Percentiles rank a stretch among this genome's conserved stretches.
Conservation (phyloP, 2,113 vertebrate genomes). For the Romanogobio albipinnatus region DNA sequence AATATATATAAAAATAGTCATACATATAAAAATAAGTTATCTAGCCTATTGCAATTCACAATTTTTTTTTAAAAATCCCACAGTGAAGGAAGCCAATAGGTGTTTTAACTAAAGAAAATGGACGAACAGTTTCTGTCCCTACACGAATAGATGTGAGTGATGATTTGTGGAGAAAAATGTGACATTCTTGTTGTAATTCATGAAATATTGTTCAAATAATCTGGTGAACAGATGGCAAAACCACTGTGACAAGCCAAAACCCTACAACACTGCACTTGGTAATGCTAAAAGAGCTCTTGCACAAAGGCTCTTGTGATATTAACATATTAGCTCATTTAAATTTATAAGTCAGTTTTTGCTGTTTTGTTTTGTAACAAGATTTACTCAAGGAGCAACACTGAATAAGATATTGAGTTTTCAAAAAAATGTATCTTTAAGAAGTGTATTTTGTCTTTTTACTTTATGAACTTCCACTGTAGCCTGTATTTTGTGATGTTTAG, state of each 20-base stretch:
- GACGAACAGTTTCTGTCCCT: background rate
- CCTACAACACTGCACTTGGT: background rate
- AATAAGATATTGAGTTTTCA: background rate
- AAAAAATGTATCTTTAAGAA: background rate
- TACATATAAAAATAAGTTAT: background rate
- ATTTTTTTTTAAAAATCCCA: background rate
- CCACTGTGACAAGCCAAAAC: background rate
- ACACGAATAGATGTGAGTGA: background rate
- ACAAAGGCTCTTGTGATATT: background rate
- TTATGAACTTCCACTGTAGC: background rate
- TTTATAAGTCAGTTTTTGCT: too few species aligned
- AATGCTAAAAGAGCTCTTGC: background rate
- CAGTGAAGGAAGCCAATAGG: background rate
- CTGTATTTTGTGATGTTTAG: background rate
- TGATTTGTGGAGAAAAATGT: background rate
- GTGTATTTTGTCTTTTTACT: background rate
- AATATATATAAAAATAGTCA: background rate
- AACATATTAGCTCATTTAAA: too few species aligned
- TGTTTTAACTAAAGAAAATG: background rate
- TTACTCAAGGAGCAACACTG: background rate
- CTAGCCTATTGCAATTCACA: background rate
- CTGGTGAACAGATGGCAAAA: too few species aligned
- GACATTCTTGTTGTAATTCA: background rate
- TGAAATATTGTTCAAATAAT: too few species aligned
- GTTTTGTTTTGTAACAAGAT: background rate